A percentile compares a stretch with the other conserved stretches of the same genome.
These are phyloP conservation scores for Xanthia icteritia DNA, from an alignment of 2,888 invertebrate genomes.

Conservation along the genomic window DNA sequence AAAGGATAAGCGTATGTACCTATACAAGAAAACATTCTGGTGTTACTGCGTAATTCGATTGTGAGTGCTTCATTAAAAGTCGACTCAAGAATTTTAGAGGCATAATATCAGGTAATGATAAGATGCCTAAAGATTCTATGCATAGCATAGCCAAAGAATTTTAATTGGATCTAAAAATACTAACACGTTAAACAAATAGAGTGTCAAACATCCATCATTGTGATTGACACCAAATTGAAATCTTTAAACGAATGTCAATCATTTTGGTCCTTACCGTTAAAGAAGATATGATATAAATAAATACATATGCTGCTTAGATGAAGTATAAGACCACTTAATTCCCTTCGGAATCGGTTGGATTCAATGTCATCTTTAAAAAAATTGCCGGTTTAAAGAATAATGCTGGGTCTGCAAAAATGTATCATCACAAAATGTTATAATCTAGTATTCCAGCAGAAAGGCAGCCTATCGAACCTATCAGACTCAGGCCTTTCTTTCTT, in stretches of 20 bases:
- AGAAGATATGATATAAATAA: conserved; percentile 14
- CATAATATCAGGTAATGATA: neutral
- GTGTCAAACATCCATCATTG: conserved; percentile 47
- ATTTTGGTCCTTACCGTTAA: conserved; percentile 34
- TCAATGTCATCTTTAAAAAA: neutral
- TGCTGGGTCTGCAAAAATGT: neutral
- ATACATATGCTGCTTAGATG: neutral
- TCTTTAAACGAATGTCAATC: conserved; percentile 61
- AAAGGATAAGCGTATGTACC: neutral
- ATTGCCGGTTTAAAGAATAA: neutral
- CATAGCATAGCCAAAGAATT: conserved; percentile 33
- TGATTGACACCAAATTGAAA: conserved; percentile 57
- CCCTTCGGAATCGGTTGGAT: neutral
- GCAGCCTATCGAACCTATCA: neutral
- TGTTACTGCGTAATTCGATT: neutral
- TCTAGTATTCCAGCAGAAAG: neutral
- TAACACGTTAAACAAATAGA: conserved; percentile 29
- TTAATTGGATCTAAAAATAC: conserved; percentile 57
- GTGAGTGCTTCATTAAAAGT: neutral
- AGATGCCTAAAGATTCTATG: neutral
- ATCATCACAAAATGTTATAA: neutral
- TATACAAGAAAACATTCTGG: too few relatives aligned
- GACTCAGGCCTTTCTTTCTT: too few relatives aligned
- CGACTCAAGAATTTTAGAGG: neutral
- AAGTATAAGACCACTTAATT: neutral